Conservation (phyloP, 2,888 invertebrate species). For the Drosophila mettleri region DNA sequence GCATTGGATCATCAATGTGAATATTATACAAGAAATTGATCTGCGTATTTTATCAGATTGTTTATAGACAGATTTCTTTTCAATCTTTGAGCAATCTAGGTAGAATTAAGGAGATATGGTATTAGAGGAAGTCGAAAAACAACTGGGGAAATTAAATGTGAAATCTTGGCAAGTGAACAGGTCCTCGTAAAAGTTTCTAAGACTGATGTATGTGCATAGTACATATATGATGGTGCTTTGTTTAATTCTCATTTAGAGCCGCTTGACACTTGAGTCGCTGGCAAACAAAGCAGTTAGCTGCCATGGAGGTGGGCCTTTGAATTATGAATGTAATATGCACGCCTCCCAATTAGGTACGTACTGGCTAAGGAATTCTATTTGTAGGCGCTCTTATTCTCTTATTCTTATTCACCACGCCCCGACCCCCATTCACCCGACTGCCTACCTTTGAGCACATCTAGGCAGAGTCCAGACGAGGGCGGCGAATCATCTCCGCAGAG, state of each 20-base stretch:
- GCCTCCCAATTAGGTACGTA: conserved; percentile 63
- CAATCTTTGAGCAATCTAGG: background rate
- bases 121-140: background rate
- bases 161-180: conserved; percentile 54
- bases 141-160: conserved; percentile 29
- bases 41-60: no score
- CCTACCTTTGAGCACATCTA: conserved; percentile 88
- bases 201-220: conserved; percentile 4
- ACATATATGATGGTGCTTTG: conserved; percentile 57
- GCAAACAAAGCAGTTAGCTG: conserved; percentile 37
- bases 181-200: background rate
- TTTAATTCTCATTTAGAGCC: conserved; percentile 77
- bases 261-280: conserved; percentile 49
- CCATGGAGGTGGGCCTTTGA: conserved; percentile 43
- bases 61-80: no score
- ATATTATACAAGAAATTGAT: background rate
- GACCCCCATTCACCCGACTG: background rate
- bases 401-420: no score
- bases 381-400: conserved; percentile 24
- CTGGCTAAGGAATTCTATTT: conserved; percentile 44
- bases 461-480: conserved; percentile 89
- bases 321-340: conserved; percentile 65
- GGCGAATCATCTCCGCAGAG: conserved; percentile 89
- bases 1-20: no score
- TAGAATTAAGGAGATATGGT: background rate